Base-by-base conservation (phyloP, 2,888 invertebrate species). In the Dorcus hopei region DNA sequence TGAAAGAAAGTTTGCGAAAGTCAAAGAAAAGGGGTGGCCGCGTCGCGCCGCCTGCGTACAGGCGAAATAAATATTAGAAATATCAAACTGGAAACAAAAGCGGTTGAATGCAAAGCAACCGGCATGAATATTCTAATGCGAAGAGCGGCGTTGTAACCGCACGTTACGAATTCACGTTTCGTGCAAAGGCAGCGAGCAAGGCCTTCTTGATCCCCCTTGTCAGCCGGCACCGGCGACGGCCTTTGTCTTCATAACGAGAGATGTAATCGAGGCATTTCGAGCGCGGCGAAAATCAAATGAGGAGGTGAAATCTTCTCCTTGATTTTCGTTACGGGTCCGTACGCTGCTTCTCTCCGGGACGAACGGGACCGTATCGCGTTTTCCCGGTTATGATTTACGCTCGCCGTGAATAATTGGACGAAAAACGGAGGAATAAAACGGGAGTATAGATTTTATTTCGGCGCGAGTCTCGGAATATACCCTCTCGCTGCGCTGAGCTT, bases 221-320 rank as follows among this genome's bases (percentile, higher is more conserved):
- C 65, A 64, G 64, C 63, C 64, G 61, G 59, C 65, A 58, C 64
- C 64, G 60, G 64, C 58, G 61, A 57, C 59, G 57, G 58, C 62
- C 65, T 64, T 66, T 66, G 65, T 66, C 65, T 66, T 61, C 61
- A 62, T 63, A 65, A 64, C 65, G 61, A 61, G 61, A 62, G 62
- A 59, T 59, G 63, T 64, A 65, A 64, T 65, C 65, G 65, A 54
- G 64, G 61, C 60, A 62, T 64, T 64, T 59, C 58, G 61, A 61
- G 59, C 60, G 58, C 58, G 52, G 61, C 61, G 47, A 57, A 59
- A 57, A 61, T 64, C 63, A 61, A 62, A 65, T 56, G 61, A 63
- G 58, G 52, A 59, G 61, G 59, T 51, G 52, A 59, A 59, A 57
- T 62, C 57, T 52, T 11, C 23, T 23, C 48, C 45, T 16, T 19